Evolutionary conservation across 2,797 vertebrate genomes (phyloP), one percentile per base, ranked within the genome.

Genomic region (Sylvilagus floridanus): DNA sequence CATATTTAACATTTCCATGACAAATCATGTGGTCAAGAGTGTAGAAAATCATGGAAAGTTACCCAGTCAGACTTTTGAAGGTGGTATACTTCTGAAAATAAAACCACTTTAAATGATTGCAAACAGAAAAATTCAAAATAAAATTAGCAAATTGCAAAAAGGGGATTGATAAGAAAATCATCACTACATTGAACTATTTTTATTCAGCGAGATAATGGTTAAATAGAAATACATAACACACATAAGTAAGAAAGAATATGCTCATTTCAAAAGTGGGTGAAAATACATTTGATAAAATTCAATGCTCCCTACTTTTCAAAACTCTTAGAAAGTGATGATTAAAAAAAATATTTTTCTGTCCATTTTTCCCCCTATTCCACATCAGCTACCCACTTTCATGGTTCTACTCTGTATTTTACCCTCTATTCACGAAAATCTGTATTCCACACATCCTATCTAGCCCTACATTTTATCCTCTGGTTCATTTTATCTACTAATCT

Each of bases 1-100:
- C 35, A 86, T 8, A 76, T 87, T 88, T 95, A 82, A 79, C 6
- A 84, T 91, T 86, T 91, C 73, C 57, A 68, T 52, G 42, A 77
- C 90, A 92, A 85, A 81, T 90, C 52, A 30, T 32, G 42, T 81
- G 30, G 52, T 63, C 22, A 63, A 66, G 28, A 71, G 26, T 32
- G 69, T 21, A 69, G 30, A 75, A 91, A 65, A 65, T n/a, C 11
- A 60, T 71, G 17, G 52, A 89, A 93, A 78, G 5, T 90, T 69
- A 82, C 17, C 14, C 26, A 63, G 2, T 26, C 32, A 54, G 73
- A 35, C 2, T 65, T 91, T 87, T 73, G 11, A 84, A 8, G 37
- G 47, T n/a, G 77, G 35, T 37, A 47, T 9, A 47, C 2, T 57
- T 85, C 22, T 78, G 37, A 90, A 93, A 78, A 21, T 57, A 63